These are phyloP conservation scores for Ardeotis arabs DNA, from an alignment of 2,113 vertebrate species.

Conservation along the genomic window DNA sequence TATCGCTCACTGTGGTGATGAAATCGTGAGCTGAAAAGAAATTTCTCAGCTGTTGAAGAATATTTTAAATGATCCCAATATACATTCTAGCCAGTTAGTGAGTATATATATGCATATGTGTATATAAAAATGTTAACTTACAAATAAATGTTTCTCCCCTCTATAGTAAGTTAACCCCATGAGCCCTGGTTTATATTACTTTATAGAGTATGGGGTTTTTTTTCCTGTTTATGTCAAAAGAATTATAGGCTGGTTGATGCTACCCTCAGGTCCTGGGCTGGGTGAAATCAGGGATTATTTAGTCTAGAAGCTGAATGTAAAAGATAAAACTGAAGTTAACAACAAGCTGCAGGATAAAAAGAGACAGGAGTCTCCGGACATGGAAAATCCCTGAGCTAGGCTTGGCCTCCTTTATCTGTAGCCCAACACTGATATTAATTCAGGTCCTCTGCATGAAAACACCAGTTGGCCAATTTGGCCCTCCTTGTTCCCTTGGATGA, in stretches of 20 bases:
- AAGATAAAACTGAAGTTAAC: neutral
- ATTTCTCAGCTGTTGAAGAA: conserved; percentile 32
- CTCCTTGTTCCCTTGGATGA: neutral
- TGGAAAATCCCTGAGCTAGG: neutral
- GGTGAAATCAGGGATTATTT: neutral
- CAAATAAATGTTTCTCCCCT: neutral
- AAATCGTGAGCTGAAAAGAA: neutral
- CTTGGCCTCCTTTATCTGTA: neutral
- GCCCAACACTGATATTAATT: neutral
- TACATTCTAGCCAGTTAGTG: conserved; percentile 25
- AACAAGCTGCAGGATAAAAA: neutral
- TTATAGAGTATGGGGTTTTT: neutral
- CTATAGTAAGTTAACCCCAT: neutral
- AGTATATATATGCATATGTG: neutral
- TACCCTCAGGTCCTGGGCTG: neutral
- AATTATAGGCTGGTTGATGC: neutral
- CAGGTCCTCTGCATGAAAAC: neutral
- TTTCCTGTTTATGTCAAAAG: neutral
- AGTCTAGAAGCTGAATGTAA: neutral
- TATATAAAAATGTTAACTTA: conserved; percentile 24
- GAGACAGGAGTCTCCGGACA: neutral
- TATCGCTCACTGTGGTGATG: conserved; percentile 13
- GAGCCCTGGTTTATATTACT: neutral
- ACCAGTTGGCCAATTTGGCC: neutral
- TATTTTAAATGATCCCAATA: conserved; percentile 20